Conservation (phyloP, 2,888 invertebrate genomes). For the Oscheius sp. region DNA sequence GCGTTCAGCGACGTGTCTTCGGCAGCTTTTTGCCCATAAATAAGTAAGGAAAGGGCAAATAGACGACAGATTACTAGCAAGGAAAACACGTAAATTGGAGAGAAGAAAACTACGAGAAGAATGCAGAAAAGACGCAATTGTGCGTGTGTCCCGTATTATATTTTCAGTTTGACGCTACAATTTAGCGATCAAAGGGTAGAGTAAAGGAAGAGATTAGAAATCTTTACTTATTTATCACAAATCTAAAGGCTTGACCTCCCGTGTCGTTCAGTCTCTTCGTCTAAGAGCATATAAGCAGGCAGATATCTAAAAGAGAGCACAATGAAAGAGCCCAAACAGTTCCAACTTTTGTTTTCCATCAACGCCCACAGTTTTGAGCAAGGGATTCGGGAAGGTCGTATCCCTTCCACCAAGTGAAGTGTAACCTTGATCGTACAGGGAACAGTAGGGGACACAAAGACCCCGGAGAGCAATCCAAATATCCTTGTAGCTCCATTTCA, state of each 20-base stretch:
- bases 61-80: too few relatives aligned
- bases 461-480: conserved; percentile 89
- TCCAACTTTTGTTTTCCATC: conserved; percentile 43
- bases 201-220: too few relatives aligned
- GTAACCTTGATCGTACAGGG: conserved; percentile 84
- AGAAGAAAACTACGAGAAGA: too few relatives aligned
- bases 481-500: conserved; percentile 77
- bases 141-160: too few relatives aligned
- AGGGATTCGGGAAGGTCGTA: conserved; percentile 79
- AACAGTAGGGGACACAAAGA: conserved; percentile 87
- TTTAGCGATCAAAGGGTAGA: too few relatives aligned
- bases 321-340: not conserved
- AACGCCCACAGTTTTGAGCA: conserved; percentile 36
- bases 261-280: conserved; percentile 53
- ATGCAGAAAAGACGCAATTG: too few relatives aligned
- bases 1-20: too few relatives aligned
- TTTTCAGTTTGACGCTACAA: too few relatives aligned
- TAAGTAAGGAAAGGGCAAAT: too few relatives aligned
- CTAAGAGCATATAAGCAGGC: conserved; percentile 61
- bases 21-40: too few relatives aligned
- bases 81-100: too few relatives aligned
- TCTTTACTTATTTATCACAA: not conserved
- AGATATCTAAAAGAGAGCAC: conserved; percentile 49
- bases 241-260: conserved; percentile 30
- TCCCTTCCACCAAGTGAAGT: conserved; percentile 87